phyloP scores from a whole-genome alignment of 2,113 vertebrate species.

The Ondatra zibethicus region DNA sequence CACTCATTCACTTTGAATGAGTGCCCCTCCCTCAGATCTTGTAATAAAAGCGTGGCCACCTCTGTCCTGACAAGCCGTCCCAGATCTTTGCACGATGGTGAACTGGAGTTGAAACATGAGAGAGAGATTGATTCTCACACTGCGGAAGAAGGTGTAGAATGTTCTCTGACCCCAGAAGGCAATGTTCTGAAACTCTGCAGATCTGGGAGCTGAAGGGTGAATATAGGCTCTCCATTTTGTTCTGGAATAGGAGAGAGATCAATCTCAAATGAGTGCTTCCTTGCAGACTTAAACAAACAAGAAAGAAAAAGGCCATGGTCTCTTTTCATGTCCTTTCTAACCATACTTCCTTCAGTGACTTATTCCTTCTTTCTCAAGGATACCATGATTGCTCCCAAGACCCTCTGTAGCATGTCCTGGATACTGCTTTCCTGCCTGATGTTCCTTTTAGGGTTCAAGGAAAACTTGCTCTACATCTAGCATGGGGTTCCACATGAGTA shows the following conservation, averaged over 20 bases:
- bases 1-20: neutral
- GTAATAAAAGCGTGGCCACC: conserved; percentile 39
- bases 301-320: neutral
- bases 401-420: neutral
- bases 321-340: neutral
- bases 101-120: neutral
- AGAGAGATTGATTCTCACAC: neutral
- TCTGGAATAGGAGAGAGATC: neutral
- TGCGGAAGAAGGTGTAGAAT: too few species aligned
- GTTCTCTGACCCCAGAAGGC: neutral
- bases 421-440: conserved; percentile 25
- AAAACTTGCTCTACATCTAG: neutral
- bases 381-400: accelerated
- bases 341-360: neutral
- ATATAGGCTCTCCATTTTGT: accelerated
- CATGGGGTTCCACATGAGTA: neutral
- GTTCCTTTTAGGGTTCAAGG: conserved; percentile 31
- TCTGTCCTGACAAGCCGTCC: neutral
- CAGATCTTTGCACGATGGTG: neutral
- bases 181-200: neutral
- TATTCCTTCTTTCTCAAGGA: neutral
- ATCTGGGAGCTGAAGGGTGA: too few species aligned
- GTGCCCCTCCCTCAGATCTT: neutral
- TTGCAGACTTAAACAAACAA: neutral
- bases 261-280: neutral